Conservation (phyloP, 1,140 invertebrate genomes). For the Lamellibrachia luymesi region DNA sequence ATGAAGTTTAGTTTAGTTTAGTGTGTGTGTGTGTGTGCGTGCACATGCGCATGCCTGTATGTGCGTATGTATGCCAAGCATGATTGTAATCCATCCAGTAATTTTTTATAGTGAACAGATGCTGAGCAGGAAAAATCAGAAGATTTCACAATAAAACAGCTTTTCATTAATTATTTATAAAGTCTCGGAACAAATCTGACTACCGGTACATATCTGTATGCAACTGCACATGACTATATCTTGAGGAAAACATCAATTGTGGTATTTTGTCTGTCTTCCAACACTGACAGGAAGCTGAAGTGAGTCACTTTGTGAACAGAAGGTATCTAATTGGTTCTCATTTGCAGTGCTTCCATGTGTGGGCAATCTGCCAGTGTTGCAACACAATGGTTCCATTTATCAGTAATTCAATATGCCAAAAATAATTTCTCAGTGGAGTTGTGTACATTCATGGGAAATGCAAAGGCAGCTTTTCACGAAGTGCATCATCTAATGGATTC, state of each 20-base stretch:
- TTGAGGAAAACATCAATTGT: background rate
- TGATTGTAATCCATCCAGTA: too few species aligned
- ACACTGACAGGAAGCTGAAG: background rate
- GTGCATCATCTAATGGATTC: too few species aligned
- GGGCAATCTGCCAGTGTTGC: background rate
- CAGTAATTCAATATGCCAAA: background rate
- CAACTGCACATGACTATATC: background rate
- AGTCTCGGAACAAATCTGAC: too few species aligned
- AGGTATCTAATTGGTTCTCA: conserved; percentile 4
- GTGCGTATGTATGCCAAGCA: too few species aligned
- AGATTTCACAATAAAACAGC: too few species aligned
- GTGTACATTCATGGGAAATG: background rate
- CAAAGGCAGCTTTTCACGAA: too few species aligned
- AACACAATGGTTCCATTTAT: background rate
- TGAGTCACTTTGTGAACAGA: background rate
- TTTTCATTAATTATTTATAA: too few species aligned
- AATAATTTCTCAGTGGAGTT: background rate
- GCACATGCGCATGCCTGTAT: too few species aligned
- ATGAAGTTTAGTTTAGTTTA: too few species aligned
- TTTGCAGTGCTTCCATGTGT: background rate
- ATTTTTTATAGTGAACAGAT: too few species aligned
- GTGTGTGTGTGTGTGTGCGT: too few species aligned
- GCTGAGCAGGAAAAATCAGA: too few species aligned
- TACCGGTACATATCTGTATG: background rate
- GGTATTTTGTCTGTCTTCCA: background rate